These are phyloP conservation scores for Pionites leucogaster DNA, from an alignment of 2,113 vertebrate species.

Conservation along the genomic window DNA sequence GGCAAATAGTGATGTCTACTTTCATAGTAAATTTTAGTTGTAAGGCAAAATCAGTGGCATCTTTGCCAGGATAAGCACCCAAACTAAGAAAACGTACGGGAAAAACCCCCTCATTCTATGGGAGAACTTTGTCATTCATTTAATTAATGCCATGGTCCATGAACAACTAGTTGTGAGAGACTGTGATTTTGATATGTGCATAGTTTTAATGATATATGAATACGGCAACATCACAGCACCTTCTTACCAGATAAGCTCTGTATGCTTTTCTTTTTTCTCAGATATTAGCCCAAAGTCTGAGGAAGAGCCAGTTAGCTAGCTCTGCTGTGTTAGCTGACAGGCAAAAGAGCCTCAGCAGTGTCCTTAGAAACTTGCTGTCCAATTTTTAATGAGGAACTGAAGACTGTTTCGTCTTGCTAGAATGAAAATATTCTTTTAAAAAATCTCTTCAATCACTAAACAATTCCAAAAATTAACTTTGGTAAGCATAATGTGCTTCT, in stretches of 20 bases:
- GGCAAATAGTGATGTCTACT: background rate
- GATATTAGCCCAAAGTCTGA: background rate
- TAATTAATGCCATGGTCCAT: background rate
- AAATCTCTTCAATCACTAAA: background rate
- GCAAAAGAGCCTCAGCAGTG: background rate
- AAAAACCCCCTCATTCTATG: rapidly evolving
- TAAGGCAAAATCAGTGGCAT: background rate
- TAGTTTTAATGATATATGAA: background rate
- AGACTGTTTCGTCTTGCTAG: background rate
- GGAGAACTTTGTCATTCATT: background rate
- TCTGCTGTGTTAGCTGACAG: background rate
- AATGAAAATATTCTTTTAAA: background rate
- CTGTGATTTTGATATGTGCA: background rate
- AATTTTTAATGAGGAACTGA: background rate
- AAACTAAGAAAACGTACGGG: background rate
- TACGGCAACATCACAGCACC: background rate
- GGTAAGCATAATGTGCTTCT: background rate
- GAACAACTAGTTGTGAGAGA: background rate
- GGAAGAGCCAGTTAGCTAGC: background rate
- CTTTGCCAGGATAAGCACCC: background rate
- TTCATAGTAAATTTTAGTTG: background rate
- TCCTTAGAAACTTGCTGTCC: background rate
- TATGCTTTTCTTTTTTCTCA: background rate
- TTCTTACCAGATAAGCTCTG: background rate
- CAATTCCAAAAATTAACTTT: background rate